phyloP scores from a whole-genome alignment of 2,888 invertebrate species.

The Cetonia aurata region DNA sequence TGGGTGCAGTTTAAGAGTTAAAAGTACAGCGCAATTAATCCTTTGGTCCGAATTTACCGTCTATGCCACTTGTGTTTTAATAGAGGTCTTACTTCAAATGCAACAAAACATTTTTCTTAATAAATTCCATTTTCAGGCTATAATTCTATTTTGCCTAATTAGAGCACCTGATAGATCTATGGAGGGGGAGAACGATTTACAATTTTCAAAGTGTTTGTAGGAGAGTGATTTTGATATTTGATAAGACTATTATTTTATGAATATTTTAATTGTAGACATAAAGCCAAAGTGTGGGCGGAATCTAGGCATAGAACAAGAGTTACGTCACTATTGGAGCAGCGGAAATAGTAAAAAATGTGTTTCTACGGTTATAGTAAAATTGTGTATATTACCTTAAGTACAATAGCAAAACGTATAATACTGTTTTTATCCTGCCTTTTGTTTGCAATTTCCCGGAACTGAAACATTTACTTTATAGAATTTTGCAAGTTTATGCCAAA shows the following conservation, averaged over 20 bases:
- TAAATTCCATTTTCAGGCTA: conserved; percentile 22
- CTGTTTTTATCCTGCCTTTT: neutral
- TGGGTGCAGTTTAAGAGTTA: conserved; percentile 53
- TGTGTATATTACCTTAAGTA: neutral
- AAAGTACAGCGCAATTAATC: conserved; percentile 48
- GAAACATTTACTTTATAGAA: no score
- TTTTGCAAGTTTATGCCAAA: no score
- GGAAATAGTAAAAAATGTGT: neutral
- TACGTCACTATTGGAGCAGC: neutral
- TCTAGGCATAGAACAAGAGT: no score
- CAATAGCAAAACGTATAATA: no score
- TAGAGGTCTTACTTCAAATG: conserved; percentile 50
- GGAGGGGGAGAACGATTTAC: conserved; percentile 1
- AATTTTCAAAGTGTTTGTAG: conserved; percentile 36
- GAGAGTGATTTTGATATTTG: conserved; percentile 9
- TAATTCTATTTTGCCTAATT: conserved; percentile 32
- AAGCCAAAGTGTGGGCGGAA: conserved; percentile 7
- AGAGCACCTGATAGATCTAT: neutral
- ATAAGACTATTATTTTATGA: neutral
- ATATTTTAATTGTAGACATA: conserved; percentile 21
- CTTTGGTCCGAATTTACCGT: conserved; percentile 52
- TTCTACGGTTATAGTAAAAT: conserved; percentile 14
- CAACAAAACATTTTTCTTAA: neutral
- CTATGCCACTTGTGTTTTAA: conserved; percentile 48
- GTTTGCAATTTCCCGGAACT: neutral